A percentile compares a stretch with the other conserved stretches of the same genome.
Conservation (phyloP, 2,113 vertebrate species). For the Bostrychus sinensis region DNA sequence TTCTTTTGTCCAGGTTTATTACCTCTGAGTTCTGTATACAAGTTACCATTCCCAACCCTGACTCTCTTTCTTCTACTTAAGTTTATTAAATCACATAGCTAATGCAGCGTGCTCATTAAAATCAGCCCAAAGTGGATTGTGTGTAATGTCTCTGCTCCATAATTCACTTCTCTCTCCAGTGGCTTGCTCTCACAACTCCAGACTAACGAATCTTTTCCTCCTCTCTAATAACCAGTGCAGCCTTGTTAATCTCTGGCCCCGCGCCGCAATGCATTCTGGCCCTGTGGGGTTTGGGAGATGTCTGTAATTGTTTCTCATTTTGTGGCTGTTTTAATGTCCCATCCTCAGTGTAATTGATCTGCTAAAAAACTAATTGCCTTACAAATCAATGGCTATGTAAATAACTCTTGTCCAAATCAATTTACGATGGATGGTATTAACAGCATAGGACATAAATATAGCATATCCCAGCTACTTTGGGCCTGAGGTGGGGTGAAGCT, state of each 20-base stretch:
- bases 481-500: too few relatives aligned
- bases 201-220: slow-evolving; percentile 9
- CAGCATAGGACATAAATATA: too few relatives aligned
- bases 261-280: neutral
- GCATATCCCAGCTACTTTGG: too few relatives aligned
- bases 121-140: neutral
- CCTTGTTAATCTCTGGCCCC: slow-evolving; percentile 1
- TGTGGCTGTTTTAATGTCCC: neutral
- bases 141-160: neutral
- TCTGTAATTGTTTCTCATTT: neutral
- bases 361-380: neutral
- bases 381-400: neutral
- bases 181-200: slow-evolving; percentile 1
- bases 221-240: slow-evolving; percentile 7
- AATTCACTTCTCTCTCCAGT: slow-evolving; percentile 3
- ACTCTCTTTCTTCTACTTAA: neutral
- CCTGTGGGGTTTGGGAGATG: neutral
- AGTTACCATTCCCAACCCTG: neutral
- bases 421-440: neutral
- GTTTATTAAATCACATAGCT: neutral
- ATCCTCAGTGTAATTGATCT: neutral
- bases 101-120: neutral
- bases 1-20: too few relatives aligned
- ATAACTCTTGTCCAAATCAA: neutral
- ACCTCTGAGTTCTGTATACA: neutral